Conservation (phyloP, 2,797 vertebrate genomes). For the Garrulus glandarius region DNA sequence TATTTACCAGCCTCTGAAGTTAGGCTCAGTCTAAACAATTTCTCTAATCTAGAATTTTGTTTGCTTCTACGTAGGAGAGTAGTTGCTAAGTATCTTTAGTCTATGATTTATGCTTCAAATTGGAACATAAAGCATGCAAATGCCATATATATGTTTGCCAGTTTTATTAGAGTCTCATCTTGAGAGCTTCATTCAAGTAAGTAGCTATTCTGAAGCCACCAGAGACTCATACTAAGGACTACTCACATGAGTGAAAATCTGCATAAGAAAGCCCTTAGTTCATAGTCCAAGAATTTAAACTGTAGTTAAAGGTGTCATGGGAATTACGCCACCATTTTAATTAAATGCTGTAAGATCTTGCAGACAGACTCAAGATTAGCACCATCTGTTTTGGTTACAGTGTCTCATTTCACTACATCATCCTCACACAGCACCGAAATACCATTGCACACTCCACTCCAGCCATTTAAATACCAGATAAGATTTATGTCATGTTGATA, state of each 20-base stretch:
- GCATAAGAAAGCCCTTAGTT: constrained; percentile 50
- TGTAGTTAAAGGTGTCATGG: constrained; percentile 62
- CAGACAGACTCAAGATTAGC: constrained; percentile 68
- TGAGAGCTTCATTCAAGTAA: constrained; percentile 19
- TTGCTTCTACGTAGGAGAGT: not conserved
- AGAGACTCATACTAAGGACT: constrained; percentile 11
- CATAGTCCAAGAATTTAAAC: constrained; percentile 61
- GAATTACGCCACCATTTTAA: constrained; percentile 68
- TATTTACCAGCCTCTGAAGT: not conserved
- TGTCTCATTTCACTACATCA: constrained; percentile 34
- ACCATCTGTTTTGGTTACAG: constrained; percentile 69
- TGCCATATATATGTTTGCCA: not conserved
- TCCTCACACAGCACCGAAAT: constrained; percentile 37
- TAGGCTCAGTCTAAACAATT: not conserved
- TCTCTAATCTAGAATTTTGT: not conserved
- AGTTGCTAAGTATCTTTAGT: not conserved
- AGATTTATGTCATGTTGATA: not conserved
- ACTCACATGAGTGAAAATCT: constrained; percentile 46
- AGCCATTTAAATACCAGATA: constrained; percentile 24
- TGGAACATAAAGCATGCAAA: not conserved
- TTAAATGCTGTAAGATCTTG: constrained; percentile 67
- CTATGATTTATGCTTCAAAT: not conserved
- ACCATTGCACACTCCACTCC: constrained; percentile 24
- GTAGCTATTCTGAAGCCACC: constrained; percentile 33
- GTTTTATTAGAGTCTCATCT: constrained; percentile 1